Percentiles rank a stretch among this genome's conserved stretches.
These are phyloP conservation scores for Octodonta nipae DNA, from an alignment of 2,888 invertebrate genomes.

Conservation along the genomic window DNA sequence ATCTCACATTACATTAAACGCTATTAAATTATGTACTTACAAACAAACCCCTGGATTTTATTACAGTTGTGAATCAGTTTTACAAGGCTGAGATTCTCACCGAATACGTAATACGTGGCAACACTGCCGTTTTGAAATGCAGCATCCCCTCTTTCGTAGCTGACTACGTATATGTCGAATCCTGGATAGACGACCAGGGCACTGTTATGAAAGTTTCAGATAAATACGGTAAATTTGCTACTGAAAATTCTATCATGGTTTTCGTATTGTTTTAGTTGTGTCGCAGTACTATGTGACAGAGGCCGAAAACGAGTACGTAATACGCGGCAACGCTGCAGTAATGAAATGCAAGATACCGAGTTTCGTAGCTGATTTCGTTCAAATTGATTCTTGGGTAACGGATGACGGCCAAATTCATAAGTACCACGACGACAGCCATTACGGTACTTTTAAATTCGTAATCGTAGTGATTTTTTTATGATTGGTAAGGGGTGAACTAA, in stretches of 20 bases:
- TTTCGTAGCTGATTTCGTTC: conserved; percentile 85
- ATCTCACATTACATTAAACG: too few relatives aligned
- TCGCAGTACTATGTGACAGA: conserved; percentile 80
- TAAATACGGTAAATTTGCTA: conserved; percentile 37
- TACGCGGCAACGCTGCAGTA: conserved; percentile 80
- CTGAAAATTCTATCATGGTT: background rate
- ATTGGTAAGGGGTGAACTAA: too few relatives aligned
- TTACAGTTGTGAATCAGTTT: conserved; percentile 56
- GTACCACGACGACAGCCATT: conserved; percentile 42
- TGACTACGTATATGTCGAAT: conserved; percentile 56
- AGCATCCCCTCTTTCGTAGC: conserved; percentile 62
- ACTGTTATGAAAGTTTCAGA: conserved; percentile 37
- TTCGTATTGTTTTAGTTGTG: conserved; percentile 54
- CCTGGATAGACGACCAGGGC: conserved; percentile 56
- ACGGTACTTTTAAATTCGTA: too few relatives aligned
- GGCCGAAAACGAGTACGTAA: conserved; percentile 88
- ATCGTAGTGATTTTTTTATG: too few relatives aligned
- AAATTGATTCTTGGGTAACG: conserved; percentile 73
- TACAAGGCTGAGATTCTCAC: conserved; percentile 60
- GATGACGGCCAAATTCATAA: conserved; percentile 55
- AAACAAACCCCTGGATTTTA: too few relatives aligned
- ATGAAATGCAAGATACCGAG: conserved; percentile 89
- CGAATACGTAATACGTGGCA: conserved; percentile 61
- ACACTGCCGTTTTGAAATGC: conserved; percentile 59
- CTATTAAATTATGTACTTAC: too few relatives aligned